Evolutionary conservation across 2,797 vertebrate species (phyloP), one percentile per base, ranked within the genome.

Genomic region (Heliangelus exortis): DNA sequence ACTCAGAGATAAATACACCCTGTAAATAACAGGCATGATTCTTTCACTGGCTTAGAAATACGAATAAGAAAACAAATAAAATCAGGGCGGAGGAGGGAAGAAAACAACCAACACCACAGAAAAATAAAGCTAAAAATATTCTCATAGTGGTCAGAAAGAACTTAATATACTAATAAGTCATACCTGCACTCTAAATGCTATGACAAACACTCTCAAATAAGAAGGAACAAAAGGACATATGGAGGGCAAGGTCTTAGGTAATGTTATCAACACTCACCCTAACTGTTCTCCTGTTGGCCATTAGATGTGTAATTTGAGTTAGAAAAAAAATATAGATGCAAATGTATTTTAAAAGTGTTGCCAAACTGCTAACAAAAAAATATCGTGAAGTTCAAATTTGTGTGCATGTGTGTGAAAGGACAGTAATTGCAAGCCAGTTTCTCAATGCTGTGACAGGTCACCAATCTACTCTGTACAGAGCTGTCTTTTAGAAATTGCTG

Each of bases 401-500:
- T 58, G 12, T 58, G 31, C 36, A 5, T 29, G 16, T 41, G 7
- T 58, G 50, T 33, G 47, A 69, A 82, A 87, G 41, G 53, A 73
- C 33, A 72, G 25, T 29, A 76, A 75, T 21, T 69, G 45, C 63
- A 66, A 82, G 12, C 19, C 39, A 68, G 34, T 73, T 93, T 84
- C 74, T 79, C 74, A 75, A 17, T 47, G 25, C 6, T 36, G 17
- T 74, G 68, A 65, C 72, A 85, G 54, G 57, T 79, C 81, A 83
- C 88, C 53, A 74, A 80, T 55, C 53, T 79, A 51, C 20, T 71
- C 26, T 54, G 89, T 74, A 15, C 39, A 73, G 45, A 85, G 3
- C 25, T 92, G 59, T 73, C 89, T 89, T 92, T 62, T 57, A 80
- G 75, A 87, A 92, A 93, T 65, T 62, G 65, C 10, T 41, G 29